Evolutionary conservation across 2,797 vertebrate species (phyloP).

Genomic region (Todus mexicanus): DNA sequence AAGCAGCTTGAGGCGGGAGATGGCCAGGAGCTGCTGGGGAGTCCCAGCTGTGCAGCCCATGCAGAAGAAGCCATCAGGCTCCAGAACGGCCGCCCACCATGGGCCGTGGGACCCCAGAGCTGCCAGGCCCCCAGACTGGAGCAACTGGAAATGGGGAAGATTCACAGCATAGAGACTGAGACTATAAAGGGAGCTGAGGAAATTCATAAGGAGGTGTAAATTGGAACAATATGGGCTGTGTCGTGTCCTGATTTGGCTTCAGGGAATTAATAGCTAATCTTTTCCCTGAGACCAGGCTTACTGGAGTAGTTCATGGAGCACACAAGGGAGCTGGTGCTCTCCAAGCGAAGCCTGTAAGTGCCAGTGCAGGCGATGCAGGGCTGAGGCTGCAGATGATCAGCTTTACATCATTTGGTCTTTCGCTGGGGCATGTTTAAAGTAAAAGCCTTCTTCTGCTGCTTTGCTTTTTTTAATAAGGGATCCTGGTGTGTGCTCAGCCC

Average conservation of each 20-base stretch:
- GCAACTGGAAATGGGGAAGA: slow-evolving; percentile 43
- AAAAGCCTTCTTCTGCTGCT: background rate
- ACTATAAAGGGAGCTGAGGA: slow-evolving; percentile 69
- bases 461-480: background rate
- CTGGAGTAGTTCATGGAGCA: slow-evolving; percentile 35
- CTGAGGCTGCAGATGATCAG: background rate
- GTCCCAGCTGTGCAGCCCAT: rapidly evolving
- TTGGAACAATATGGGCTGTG: slow-evolving; percentile 69
- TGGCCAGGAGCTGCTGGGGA: background rate
- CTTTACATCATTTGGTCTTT: slow-evolving; percentile 38
- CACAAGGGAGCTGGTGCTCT: slow-evolving; percentile 26
- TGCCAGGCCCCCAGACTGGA: background rate
- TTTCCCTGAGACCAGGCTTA: slow-evolving; percentile 53
- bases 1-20: background rate
- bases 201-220: slow-evolving; percentile 71
- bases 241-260: slow-evolving; percentile 69
- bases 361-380: slow-evolving; percentile 8
- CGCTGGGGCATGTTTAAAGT: background rate
- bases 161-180: slow-evolving; percentile 45
- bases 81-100: rapidly evolving
- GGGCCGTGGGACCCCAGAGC: background rate
- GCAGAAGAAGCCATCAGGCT: background rate
- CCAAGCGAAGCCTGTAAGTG: background rate
- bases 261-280: slow-evolving; percentile 68
- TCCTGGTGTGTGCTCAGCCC: rapidly evolving